Percentiles rank a stretch among this genome's conserved stretches.
Conservation (phyloP, 53 echinoderm and acorn worm species). For the Hippasteria phrygiana region DNA sequence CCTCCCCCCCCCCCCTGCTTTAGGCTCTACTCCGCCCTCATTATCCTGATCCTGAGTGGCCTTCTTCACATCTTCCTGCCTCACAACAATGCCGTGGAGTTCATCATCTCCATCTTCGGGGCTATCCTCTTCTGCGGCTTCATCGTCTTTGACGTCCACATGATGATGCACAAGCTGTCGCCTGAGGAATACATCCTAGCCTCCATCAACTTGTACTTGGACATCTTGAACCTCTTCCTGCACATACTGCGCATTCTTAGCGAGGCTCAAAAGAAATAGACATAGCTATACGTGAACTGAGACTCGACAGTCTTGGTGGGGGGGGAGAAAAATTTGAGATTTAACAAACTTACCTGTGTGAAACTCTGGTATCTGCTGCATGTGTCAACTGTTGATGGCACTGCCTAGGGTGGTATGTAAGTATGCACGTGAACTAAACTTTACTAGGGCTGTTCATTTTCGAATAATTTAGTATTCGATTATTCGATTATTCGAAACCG, state of each 20-base stretch:
- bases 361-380: no score
- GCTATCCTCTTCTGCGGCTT: constrained; percentile 93
- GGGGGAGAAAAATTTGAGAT: no score
- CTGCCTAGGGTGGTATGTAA: no score
- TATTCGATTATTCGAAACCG: no score
- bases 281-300: no score
- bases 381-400: no score
- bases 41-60: constrained; percentile 86
- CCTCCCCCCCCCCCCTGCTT: background rate
- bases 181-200: constrained; percentile 97
- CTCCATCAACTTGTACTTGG: constrained; percentile 94
- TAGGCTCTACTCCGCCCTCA: constrained; percentile 86
- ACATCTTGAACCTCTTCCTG: constrained; percentile 94
- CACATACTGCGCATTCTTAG: constrained; percentile 92
- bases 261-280: constrained; percentile 83
- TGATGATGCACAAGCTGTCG: constrained; percentile 96
- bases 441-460: no score
- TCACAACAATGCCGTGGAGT: constrained; percentile 87
- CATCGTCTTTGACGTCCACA: constrained; percentile 92
- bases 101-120: constrained; percentile 84
- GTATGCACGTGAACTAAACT: no score
- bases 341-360: no score
- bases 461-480: no score
- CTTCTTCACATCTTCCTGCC: constrained; percentile 85
- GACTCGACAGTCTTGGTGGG: no score